Evolutionary conservation across 2,888 invertebrate species (phyloP), one percentile per base, ranked within the genome.

Genomic region (Sminthurides aquaticus): DNA sequence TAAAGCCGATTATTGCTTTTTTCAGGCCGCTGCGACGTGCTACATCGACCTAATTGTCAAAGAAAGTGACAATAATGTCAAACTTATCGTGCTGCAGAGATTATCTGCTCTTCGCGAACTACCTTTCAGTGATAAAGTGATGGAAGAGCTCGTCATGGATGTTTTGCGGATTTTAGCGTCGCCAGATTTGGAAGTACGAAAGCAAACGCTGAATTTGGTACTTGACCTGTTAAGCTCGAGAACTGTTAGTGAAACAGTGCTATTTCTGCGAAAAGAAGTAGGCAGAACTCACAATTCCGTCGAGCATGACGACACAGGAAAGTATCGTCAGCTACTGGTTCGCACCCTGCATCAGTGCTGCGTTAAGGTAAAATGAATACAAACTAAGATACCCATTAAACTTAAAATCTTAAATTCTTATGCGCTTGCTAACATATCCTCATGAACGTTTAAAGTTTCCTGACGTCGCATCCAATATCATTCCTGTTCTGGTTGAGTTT

Each of bases 51-150:
- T 99, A 74, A 94, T 99, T 68, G 90, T 98, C n/a, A 99, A 98
- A 80, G 99, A 99, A 79, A 96, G 96, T 80, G 99, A 99, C 80
- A 99, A 99, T 81, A 99, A 99, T 82, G 98, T 99, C 20, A 99
- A 99, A 81, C 82, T 99, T 65, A 99, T 99, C 75, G 98, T 99
- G 8, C 82, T 99, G 76, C 97, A 96, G 76, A 86, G 97, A 24
- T 82, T 99, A 69, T 88, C 92, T 72, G 90, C 90, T 1, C 84
- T 99, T 78, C 88, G 89, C 70, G 91, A 89, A 69, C 85, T 87
- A 75, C 88, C 90, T 24, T 84, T 85, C 60, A 90, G 90, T 79
- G 94, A 93, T 76, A 87, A 91, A 71, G 91, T 93, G 22, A 84
- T 92, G 67, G 82, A 82, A 79, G 94, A 91, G 76, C 82, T 94